These are phyloP conservation scores for Drosophila siamana DNA, from an alignment of 2,888 invertebrate species.

Conservation along the genomic window DNA sequence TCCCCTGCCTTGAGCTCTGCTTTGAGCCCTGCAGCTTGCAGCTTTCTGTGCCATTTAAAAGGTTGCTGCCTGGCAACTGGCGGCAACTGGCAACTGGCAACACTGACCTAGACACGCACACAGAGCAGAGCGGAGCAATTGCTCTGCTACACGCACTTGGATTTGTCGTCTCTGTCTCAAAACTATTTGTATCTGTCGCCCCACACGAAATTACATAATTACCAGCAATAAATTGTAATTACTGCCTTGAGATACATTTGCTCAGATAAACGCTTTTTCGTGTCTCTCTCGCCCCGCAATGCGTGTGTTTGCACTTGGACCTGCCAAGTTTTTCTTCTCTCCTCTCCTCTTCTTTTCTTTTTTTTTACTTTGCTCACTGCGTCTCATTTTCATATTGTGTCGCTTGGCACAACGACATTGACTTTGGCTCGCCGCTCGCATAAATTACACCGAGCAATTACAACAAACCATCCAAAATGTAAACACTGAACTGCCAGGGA, in stretches of 20 bases:
- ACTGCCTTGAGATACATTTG: conserved; percentile 78
- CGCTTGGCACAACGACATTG: conserved; percentile 62
- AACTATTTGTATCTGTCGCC: conserved; percentile 47
- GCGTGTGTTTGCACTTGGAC: conserved; percentile 37
- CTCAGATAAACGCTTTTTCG: conserved; percentile 58
- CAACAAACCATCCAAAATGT: conserved; percentile 55
- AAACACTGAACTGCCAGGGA: conserved; percentile 57
- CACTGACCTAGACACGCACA: conserved; percentile 58
- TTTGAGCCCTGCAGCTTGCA: too few relatives aligned
- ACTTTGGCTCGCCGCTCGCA: conserved; percentile 73
- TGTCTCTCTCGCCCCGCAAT: conserved; percentile 43
- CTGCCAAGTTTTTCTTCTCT: conserved; percentile 32
- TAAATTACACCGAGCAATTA: conserved; percentile 75
- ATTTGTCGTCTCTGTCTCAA: conserved; percentile 33
- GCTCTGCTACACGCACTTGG: conserved; percentile 48
- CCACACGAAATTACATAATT: conserved; percentile 75
- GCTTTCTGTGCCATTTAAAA: conserved; percentile 56
- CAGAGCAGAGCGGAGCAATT: conserved; percentile 27
- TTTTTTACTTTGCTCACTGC: conserved; percentile 9
- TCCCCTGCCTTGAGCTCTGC: too few relatives aligned
- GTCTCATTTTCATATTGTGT: conserved; percentile 48
- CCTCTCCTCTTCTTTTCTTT: conserved; percentile 28
- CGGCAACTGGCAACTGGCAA: too few relatives aligned
- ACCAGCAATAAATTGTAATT: conserved; percentile 81
- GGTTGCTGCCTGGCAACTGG: conserved; percentile 8